Conservation (phyloP, 2,113 vertebrate species). For the Saccopteryx leptura region DNA sequence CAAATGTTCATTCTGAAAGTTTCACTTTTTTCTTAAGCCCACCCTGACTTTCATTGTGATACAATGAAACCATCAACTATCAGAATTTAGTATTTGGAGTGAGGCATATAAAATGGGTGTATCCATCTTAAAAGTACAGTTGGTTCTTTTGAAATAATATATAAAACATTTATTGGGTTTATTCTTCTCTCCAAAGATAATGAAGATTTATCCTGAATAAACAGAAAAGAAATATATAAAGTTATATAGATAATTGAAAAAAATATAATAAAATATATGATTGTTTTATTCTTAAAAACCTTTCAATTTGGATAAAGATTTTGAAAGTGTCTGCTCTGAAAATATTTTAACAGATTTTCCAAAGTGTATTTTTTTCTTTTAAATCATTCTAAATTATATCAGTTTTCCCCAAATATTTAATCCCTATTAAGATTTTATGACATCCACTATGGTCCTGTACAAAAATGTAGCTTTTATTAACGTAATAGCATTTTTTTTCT, state of each 20-base stretch:
- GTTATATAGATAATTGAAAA: not conserved
- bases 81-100: slow-evolving; percentile 80
- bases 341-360: not conserved
- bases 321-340: slow-evolving; percentile 20
- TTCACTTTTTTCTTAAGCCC: slow-evolving; percentile 85
- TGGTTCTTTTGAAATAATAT: slow-evolving; percentile 24
- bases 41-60: slow-evolving; percentile 87
- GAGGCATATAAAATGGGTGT: not conserved
- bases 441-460: not conserved
- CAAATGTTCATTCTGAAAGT: slow-evolving; percentile 88
- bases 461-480: not conserved
- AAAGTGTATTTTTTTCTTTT: not conserved
- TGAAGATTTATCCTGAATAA: not conserved
- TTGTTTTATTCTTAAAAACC: not conserved
- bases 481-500: not conserved
- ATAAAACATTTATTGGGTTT: not conserved
- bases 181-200: slow-evolving; percentile 2
- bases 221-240: not conserved
- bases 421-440: not conserved
- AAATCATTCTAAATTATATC: not conserved
- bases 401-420: not conserved
- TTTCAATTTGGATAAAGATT: not conserved
- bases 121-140: not conserved
- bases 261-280: not conserved
- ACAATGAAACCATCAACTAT: slow-evolving; percentile 81